phyloP scores from a whole-genome alignment of 2,888 invertebrate genomes.

The Griposia aprilina region DNA sequence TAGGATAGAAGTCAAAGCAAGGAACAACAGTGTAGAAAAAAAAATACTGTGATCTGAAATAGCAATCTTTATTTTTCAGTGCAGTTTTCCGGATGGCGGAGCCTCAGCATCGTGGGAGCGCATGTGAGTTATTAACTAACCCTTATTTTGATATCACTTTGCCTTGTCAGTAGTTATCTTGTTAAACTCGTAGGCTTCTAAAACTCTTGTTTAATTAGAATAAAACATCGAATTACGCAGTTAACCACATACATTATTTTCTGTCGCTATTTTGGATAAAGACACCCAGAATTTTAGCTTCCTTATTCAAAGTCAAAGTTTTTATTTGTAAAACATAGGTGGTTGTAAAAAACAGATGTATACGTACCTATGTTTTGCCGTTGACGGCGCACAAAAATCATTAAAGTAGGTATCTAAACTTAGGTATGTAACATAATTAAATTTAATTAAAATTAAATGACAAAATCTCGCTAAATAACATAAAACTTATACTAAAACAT shows the following conservation, averaged over 20 bases:
- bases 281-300: background rate
- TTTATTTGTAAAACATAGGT: too few relatives aligned
- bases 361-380: too few relatives aligned
- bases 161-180: too few relatives aligned
- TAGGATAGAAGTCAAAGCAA: background rate
- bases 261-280: background rate
- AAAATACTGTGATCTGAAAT: constrained; percentile 18
- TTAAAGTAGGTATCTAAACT: too few relatives aligned
- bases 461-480: too few relatives aligned
- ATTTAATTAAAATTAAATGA: too few relatives aligned
- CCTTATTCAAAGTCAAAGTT: background rate
- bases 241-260: background rate
- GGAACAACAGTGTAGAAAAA: background rate
- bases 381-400: too few relatives aligned
- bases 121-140: constrained; percentile 30
- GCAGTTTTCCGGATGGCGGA: background rate
- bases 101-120: background rate
- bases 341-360: too few relatives aligned
- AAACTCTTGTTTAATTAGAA: background rate
- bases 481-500: too few relatives aligned
- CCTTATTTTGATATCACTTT: background rate
- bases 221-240: background rate
- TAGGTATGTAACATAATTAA: too few relatives aligned
- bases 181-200: background rate
- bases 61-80: constrained; percentile 39